These are phyloP conservation scores for Torymus tubicola DNA, from an alignment of 2,888 invertebrate species.

Conservation along the genomic window DNA sequence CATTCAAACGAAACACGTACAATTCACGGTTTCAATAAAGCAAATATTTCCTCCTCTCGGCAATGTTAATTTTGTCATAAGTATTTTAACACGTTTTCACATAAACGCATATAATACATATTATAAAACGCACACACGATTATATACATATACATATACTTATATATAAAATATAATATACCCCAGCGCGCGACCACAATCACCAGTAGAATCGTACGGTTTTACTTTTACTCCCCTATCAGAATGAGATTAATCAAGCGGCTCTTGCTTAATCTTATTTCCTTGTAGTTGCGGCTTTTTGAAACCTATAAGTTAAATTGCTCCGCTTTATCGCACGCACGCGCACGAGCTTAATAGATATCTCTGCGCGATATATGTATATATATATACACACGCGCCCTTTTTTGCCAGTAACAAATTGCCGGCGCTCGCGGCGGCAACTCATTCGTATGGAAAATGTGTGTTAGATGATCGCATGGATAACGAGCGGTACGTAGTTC, in stretches of 20 bases:
- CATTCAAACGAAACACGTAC: no score
- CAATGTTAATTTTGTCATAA: no score
- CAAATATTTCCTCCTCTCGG: no score
- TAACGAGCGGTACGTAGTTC: neutral
- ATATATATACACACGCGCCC: no score
- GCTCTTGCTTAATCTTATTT: conserved; percentile 36
- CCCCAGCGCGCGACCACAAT: neutral
- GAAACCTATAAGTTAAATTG: conserved; percentile 26
- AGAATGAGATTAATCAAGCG: conserved; percentile 16
- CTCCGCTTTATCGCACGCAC: conserved; percentile 9
- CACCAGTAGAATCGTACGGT: neutral
- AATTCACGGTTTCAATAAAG: no score
- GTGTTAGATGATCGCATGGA: neutral
- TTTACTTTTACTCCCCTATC: conserved; percentile 6
- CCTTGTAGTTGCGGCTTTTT: conserved; percentile 29
- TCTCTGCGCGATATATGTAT: neutral
- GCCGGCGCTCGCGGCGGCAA: no score
- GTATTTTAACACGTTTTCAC: no score
- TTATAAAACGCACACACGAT: no score
- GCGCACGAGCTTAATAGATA: conserved; percentile 8
- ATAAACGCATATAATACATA: no score
- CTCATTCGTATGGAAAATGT: neutral
- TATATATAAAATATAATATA: no score
- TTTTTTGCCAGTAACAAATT: neutral
- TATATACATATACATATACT: no score